These are phyloP conservation scores for Amblyjoppa fuscipennis DNA, from an alignment of 2,888 invertebrate genomes.

Conservation along the genomic window DNA sequence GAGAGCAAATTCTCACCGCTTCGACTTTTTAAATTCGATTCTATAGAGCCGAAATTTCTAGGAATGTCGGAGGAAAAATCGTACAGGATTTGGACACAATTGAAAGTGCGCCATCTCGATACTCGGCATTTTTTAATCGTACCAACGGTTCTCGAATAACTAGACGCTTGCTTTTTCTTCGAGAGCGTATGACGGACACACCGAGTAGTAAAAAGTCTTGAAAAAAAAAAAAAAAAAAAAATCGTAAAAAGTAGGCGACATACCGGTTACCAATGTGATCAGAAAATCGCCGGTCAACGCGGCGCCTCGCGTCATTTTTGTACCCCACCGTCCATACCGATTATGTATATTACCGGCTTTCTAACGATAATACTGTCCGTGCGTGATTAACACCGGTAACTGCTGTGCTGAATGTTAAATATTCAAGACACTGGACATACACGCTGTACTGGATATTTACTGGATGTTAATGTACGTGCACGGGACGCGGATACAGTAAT, in stretches of 20 bases:
- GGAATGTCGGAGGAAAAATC: too few relatives aligned
- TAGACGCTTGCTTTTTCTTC: neutral
- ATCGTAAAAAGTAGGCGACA: neutral
- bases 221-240: too few relatives aligned
- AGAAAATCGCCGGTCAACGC: neutral
- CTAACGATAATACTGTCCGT: conserved; percentile 44
- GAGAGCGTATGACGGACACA: neutral
- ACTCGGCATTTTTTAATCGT: neutral
- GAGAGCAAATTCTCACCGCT: neutral
- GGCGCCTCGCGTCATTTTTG: neutral
- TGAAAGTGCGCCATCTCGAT: too few relatives aligned
- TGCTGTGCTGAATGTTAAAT: conserved; percentile 50
- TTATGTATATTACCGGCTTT: conserved; percentile 26
- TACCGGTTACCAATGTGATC: neutral
- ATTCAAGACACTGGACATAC: conserved; percentile 42
- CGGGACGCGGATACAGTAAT: conserved; percentile 15
- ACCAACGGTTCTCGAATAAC: neutral
- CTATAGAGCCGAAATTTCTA: too few relatives aligned
- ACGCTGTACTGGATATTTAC: neutral
- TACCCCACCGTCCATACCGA: neutral
- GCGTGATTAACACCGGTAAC: conserved; percentile 59
- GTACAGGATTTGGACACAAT: too few relatives aligned
- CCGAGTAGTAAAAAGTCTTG: neutral
- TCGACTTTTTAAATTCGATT: too few relatives aligned
- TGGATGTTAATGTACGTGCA: neutral